Percentiles rank a stretch among this genome's conserved stretches.
These are phyloP conservation scores for Aldrovandia affinis DNA, from an alignment of 2,797 vertebrate species.

Conservation along the genomic window DNA sequence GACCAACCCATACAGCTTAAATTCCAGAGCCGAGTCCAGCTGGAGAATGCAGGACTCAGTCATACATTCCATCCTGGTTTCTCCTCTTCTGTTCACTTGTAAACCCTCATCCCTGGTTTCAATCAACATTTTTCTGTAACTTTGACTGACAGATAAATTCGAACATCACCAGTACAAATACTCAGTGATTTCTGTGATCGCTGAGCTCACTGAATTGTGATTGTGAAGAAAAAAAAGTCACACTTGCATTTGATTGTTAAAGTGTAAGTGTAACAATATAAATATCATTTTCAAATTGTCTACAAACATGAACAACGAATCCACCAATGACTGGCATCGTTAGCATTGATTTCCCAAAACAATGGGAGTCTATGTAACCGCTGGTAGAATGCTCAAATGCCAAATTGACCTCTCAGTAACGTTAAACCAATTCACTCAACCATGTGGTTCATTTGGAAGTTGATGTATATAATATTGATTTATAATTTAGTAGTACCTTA, in stretches of 20 bases:
- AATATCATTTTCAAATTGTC: no score
- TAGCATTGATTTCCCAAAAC: no score
- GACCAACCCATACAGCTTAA: neutral
- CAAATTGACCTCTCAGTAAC: no score
- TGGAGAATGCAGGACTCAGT: neutral
- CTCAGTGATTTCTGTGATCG: neutral
- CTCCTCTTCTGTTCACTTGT: neutral
- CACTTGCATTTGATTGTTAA: neutral
- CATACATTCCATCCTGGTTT: neutral
- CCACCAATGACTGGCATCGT: no score
- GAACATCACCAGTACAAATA: slow-evolving; percentile 10
- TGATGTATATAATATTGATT: no score
- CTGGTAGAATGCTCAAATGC: no score
- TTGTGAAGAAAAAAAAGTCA: neutral
- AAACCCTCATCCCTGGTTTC: neutral
- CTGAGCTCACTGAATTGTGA: neutral
- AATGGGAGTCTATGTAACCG: no score
- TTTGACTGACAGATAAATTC: neutral
- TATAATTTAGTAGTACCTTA: no score
- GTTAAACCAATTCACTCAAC: no score
- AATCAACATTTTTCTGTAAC: neutral
- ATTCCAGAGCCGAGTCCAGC: neutral
- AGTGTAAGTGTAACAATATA: no score
- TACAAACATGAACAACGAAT: no score
- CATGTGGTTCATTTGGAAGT: no score